Base-by-base conservation (phyloP, 2,113 vertebrate genomes). In the Haliaeetus leucogaster region DNA sequence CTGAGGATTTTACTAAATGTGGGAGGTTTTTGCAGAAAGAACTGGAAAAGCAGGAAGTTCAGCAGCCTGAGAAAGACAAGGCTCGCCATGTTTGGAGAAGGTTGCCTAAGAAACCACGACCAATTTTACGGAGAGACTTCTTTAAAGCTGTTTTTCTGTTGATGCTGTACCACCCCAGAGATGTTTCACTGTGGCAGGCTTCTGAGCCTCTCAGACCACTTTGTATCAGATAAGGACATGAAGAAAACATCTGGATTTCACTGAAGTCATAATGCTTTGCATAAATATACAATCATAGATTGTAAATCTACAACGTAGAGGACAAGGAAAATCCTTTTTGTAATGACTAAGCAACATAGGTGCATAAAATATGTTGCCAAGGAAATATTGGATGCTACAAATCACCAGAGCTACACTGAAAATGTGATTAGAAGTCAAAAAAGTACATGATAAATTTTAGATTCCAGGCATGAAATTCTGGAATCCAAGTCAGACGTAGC, bases 161-260 rank as follows among this genome's bases (percentile, higher is more conserved):
- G 47, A 42, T 50, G 26, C 25, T 17, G 6, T 30, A 36, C 23
- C 45, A 32, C 19, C 22, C 42, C 40, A 50, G 42, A 29, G 68
- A 21, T 12, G 32, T 42, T 78, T 30, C 16, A 11, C 0, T 26
- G 66, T 45, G 16, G 42, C 58, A 52, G 40, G 27, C 6, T 84
- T 67, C 48, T 38, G 22, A 71, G n/a, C 34, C n/a, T 17, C 56
- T 63, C 59, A 36, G 11, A 40, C 16, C 30, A 15, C 27, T 62
- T 38, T 0, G 0, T 38, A n/a, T 32, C 55, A 50, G 53, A 29
- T 18, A 45, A 0, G 0, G n/a, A 63, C 55, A 30, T 20, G 53
- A 22, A 82, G 67, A 56, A 86, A 92, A 76, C 20, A 59, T 25
- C 62, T 89, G 59, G 38, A 50, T 72, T 82, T 52, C 29, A 12